Evolutionary conservation across 1,140 invertebrate genomes (phyloP).

Genomic region (Solenopsis fugax): DNA sequence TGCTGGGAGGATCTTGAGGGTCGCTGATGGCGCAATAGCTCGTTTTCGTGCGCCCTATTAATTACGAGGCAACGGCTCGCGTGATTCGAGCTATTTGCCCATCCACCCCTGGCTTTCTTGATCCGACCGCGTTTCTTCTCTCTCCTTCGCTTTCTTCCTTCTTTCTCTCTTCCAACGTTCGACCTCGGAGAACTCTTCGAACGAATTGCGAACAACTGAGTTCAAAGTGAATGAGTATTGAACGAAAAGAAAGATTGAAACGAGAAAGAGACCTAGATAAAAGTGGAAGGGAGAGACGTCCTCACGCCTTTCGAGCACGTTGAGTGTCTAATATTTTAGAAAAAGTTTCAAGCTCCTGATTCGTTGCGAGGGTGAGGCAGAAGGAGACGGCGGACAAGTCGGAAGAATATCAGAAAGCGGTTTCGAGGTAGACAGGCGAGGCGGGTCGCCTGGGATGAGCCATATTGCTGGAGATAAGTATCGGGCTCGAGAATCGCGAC

Average conservation of each 20-base stretch:
- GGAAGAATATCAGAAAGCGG: slow-evolving; percentile 61
- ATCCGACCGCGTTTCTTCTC: slow-evolving; percentile 60
- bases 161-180: not conserved
- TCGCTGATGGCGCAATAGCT: slow-evolving; percentile 66
- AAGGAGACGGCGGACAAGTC: slow-evolving; percentile 63
- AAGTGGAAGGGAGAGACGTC: not conserved
- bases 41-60: slow-evolving; percentile 80
- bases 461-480: slow-evolving; percentile 71
- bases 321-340: slow-evolving; percentile 73
- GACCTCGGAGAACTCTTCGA: slow-evolving; percentile 53
- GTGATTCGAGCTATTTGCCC: slow-evolving; percentile 81
- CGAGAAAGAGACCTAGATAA: slow-evolving; percentile 18
- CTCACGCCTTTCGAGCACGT: slow-evolving; percentile 44
- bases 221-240: slow-evolving; percentile 24
- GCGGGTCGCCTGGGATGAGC: slow-evolving; percentile 51
- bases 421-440: slow-evolving; percentile 40
- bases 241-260: slow-evolving; percentile 29
- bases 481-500: slow-evolving; percentile 74
- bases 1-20: slow-evolving; percentile 54
- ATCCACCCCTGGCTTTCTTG: slow-evolving; percentile 60
- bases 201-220: slow-evolving; percentile 61
- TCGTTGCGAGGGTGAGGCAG: slow-evolving; percentile 18
- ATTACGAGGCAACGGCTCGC: slow-evolving; percentile 80
- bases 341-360: slow-evolving; percentile 74
- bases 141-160: not conserved